A percentile compares a stretch with the other conserved stretches of the same genome.
phyloP scores from a whole-genome alignment of 2,797 vertebrate species.

The Eleutherodactylus coqui region DNA sequence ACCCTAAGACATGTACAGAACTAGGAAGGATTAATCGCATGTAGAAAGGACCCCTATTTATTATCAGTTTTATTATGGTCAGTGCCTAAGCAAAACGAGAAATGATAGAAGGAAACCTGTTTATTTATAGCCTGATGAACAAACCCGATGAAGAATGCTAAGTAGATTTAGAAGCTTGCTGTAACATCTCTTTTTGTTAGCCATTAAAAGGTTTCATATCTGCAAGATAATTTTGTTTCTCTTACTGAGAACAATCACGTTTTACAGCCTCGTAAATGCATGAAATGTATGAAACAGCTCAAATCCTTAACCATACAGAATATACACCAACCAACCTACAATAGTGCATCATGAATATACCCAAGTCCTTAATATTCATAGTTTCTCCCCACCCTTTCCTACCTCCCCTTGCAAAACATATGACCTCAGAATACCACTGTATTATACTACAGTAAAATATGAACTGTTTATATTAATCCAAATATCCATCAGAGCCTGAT shows the following conservation, averaged over 20 bases:
- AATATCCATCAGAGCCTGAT: not conserved
- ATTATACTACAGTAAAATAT: not conserved
- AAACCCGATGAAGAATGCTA: no score
- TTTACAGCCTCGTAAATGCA: slow-evolving; percentile 32
- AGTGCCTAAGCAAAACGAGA: not conserved
- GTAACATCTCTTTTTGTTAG: no score
- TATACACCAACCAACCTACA: slow-evolving; percentile 12
- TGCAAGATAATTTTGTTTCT: no score
- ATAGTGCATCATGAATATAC: not conserved
- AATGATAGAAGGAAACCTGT: slow-evolving; percentile 14
- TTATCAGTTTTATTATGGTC: not conserved
- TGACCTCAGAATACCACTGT: not conserved
- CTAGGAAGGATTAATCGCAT: not conserved
- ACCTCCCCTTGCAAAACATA: slow-evolving; percentile 11
- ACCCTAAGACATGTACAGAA: no score
- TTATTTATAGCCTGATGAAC: slow-evolving; percentile 31
- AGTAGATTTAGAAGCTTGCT: no score
- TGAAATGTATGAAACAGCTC: slow-evolving; percentile 9
- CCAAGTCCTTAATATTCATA: slow-evolving; percentile 22
- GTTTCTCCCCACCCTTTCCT: not conserved
- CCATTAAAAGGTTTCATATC: no score
- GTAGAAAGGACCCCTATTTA: not conserved
- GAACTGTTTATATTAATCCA: not conserved
- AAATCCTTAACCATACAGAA: slow-evolving; percentile 31
- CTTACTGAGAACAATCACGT: no score